Evolutionary conservation across 2,888 invertebrate species (phyloP).

Genomic region (Cryptocephalus primarius): DNA sequence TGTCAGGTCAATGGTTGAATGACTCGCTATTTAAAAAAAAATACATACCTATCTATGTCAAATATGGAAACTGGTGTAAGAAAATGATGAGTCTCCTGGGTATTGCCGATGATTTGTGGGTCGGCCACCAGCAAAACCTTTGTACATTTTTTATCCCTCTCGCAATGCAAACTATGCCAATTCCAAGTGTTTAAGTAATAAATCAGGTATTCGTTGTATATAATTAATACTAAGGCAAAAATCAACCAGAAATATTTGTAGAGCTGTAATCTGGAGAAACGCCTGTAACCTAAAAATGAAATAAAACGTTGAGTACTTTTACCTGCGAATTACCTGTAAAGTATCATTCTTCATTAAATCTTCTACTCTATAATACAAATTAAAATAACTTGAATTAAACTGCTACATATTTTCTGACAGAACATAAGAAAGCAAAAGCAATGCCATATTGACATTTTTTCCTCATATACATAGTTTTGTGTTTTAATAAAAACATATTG

Average conservation of each 20-base stretch:
- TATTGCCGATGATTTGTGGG: slow-evolving; percentile 83
- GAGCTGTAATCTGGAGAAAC: neutral
- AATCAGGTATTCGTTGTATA: slow-evolving; percentile 28
- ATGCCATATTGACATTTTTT: no score
- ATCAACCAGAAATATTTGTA: slow-evolving; percentile 1
- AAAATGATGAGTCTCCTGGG: slow-evolving; percentile 53
- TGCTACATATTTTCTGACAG: no score
- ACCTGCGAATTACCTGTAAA: no score
- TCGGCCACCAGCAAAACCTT: slow-evolving; percentile 59
- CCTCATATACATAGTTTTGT: no score
- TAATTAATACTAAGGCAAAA: slow-evolving; percentile 5
- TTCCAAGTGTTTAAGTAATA: slow-evolving; percentile 26
- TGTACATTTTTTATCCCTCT: slow-evolving; percentile 26
- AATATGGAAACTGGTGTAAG: slow-evolving; percentile 64
- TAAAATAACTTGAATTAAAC: no score
- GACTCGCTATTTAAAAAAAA: neutral
- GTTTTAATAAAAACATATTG: no score
- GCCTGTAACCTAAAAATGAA: neutral
- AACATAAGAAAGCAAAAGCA: no score
- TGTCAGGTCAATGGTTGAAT: neutral
- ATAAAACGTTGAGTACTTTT: no score
- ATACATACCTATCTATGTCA: slow-evolving; percentile 76
- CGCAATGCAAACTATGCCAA: slow-evolving; percentile 29
- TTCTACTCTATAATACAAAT: no score
- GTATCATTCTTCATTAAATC: no score